phyloP scores from a whole-genome alignment of 2,113 vertebrate genomes.

The Rhombomys opimus region DNA sequence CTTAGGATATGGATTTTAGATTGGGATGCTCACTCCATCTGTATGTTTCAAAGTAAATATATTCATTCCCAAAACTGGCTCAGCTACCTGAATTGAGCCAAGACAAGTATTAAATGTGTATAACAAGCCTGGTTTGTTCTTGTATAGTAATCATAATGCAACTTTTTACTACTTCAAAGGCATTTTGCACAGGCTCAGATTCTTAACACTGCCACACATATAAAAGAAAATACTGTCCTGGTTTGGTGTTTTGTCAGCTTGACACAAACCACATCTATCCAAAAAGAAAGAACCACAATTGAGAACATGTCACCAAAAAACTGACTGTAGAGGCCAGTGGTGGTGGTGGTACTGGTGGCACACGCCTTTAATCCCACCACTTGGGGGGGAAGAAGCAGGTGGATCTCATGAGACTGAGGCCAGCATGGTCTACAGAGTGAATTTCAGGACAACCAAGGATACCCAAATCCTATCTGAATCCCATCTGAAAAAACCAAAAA shows the following conservation, averaged over 20 bases:
- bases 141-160: not conserved
- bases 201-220: conserved; percentile 3
- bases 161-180: conserved; percentile 2
- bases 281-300: not conserved
- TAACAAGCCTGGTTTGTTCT: not conserved
- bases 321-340: not conserved
- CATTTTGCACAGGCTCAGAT: not conserved
- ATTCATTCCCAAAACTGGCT: not conserved
- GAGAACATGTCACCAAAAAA: not conserved
- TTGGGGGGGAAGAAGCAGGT: not conserved
- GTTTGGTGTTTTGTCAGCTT: not conserved
- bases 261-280: not conserved
- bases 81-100: not conserved
- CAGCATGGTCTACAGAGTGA: not conserved
- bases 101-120: not conserved
- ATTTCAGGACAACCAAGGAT: too few species aligned
- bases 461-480: too few species aligned
- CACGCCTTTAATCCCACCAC: not conserved
- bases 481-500: not conserved
- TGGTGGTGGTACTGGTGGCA: not conserved
- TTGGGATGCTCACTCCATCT: not conserved
- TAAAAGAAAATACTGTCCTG: not conserved
- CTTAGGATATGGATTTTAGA: not conserved
- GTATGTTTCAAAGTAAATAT: not conserved
- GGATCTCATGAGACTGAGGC: not conserved